Conservation (phyloP, 1,140 invertebrate genomes). For the Latrodectus geometricus region DNA sequence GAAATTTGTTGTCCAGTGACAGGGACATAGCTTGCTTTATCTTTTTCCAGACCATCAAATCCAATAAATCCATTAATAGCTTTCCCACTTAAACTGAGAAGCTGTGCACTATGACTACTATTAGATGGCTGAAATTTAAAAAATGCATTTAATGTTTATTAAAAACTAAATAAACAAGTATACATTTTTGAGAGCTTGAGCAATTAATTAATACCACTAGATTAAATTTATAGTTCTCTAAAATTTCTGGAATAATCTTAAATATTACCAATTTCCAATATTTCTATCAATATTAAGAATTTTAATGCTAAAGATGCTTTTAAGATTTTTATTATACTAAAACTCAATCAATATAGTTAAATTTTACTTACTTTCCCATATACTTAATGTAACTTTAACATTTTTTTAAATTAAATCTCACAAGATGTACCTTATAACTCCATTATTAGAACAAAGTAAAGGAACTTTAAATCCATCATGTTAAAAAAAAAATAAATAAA, state of each 20-base stretch:
- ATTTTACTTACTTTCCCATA: too few species aligned
- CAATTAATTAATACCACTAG: background rate
- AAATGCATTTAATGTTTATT: background rate
- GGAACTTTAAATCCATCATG: too few species aligned
- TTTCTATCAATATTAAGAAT: background rate
- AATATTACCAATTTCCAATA: background rate
- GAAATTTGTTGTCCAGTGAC: slow-evolving; percentile 70
- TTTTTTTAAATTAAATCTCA: too few species aligned
- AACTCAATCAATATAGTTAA: too few species aligned
- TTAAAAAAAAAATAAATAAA: too few species aligned
- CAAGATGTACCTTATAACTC: too few species aligned
- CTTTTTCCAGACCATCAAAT: slow-evolving; percentile 73
- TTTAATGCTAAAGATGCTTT: background rate
- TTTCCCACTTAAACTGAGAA: slow-evolving; percentile 72
- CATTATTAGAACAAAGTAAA: too few species aligned
- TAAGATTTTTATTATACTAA: too few species aligned
- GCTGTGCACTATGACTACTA: slow-evolving; percentile 82
- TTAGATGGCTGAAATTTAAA: slow-evolving; percentile 78
- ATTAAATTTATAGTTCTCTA: background rate
- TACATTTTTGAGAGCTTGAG: slow-evolving; percentile 16
- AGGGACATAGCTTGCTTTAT: slow-evolving; percentile 74
- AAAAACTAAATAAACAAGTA: background rate
- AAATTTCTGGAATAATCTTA: background rate
- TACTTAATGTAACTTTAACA: too few species aligned
- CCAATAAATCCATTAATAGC: slow-evolving; percentile 75